Conservation (phyloP, 2,113 vertebrate genomes). For the Electrona antarctica region DNA sequence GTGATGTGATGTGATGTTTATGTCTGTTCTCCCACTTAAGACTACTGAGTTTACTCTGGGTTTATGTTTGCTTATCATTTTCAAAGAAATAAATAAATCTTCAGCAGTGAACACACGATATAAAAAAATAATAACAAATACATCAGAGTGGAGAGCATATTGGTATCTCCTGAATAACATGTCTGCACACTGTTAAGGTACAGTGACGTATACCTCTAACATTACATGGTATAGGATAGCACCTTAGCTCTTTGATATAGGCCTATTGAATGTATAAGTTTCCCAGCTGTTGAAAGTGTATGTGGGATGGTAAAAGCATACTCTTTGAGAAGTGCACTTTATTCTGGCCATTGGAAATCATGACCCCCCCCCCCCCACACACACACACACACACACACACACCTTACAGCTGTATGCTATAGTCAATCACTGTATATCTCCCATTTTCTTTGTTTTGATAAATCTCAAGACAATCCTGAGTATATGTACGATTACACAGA, state of each 20-base stretch:
- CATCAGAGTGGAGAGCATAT: slow-evolving; percentile 46
- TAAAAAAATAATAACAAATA: slow-evolving; percentile 14
- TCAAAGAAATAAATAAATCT: slow-evolving; percentile 24
- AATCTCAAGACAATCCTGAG: neutral
- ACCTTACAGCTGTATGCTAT: slow-evolving; percentile 43
- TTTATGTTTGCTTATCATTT: slow-evolving; percentile 29
- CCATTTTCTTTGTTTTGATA: slow-evolving; percentile 43
- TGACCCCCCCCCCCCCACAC: slow-evolving; percentile 20
- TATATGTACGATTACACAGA: slow-evolving; percentile 13
- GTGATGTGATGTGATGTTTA: neutral
- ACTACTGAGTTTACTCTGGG: slow-evolving; percentile 9
- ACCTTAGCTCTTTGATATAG: slow-evolving; percentile 85
- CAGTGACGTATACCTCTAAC: slow-evolving; percentile 61
- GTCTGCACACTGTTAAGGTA: slow-evolving; percentile 55
- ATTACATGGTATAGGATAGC: slow-evolving; percentile 74
- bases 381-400: slow-evolving; percentile 11
- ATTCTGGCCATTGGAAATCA: slow-evolving; percentile 64
- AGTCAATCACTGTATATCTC: slow-evolving; percentile 61
- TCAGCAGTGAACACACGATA: neutral
- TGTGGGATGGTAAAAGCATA: slow-evolving; percentile 69
- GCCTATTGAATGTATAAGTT: slow-evolving; percentile 74
- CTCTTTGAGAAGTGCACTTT: slow-evolving; percentile 83
- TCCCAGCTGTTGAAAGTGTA: slow-evolving; percentile 75
- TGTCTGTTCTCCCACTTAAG: slow-evolving; percentile 3
- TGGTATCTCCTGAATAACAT: slow-evolving; percentile 65